Evolutionary conservation across 2,888 invertebrate genomes (phyloP), one percentile per base, ranked within the genome.

Genomic region (Atrina japonica): DNA sequence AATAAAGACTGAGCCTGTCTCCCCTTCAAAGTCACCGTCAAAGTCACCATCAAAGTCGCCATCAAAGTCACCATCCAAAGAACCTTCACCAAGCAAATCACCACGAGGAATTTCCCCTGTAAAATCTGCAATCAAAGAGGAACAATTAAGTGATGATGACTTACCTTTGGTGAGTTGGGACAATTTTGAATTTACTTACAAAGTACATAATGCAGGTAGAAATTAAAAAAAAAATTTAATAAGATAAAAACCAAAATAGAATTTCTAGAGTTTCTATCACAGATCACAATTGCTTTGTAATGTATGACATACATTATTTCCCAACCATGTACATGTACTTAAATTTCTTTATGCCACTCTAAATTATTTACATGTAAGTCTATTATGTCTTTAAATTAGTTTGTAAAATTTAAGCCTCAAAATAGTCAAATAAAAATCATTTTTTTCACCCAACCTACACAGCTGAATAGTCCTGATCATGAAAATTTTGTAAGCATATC

Each of bases 101-200:
- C 55, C 55, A 5, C 40, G 58, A 53, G 35, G 60, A 29, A 30
- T 25, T 7, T 2, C 49, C 14, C 35, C 64, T 47, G 30, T 58
- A 16, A 63, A 47, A 29, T 29, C 65, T 27, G 25, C 35, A n/a
- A 56, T 45, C 2, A 79, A 81, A 55, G 66, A 70, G 16, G 81
- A 83, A 43, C 75, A 77, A 9, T 76, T 78, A 53, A 83, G 83
- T 70, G 77, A 76, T 52, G 80, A 80, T 70, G 83, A 83, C 72
- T 67, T 81, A 9, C 83, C 83, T 43, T 55, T 83, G 76, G 83
- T 83, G 68, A 70, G 76, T 49, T 30, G 9, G 21, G 25, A 21
- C 7, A 23, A 23, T 23, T 27, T 40, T 35, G 23, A 18, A 52
- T 18, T 60, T 21, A n/a, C 23, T 21, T 21, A 49, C 9, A 25